A percentile compares a stretch with the other conserved stretches of the same genome.
These are phyloP conservation scores for Arothron firmamentum DNA, from an alignment of 2,113 vertebrate species.

Conservation along the genomic window DNA sequence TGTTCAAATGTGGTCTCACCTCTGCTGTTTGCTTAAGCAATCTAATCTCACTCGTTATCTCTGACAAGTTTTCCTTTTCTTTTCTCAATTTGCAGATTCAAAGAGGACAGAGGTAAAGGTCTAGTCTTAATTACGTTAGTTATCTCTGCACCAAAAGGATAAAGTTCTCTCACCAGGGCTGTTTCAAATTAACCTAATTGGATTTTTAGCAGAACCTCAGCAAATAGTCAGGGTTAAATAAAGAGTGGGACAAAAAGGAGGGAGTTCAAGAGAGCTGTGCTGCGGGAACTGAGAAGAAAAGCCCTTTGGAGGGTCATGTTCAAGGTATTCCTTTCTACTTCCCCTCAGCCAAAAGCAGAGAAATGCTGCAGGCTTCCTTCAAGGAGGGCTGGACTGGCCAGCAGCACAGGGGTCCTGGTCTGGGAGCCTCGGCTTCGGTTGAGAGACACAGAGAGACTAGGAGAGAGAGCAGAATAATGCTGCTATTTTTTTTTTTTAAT, in stretches of 20 bases:
- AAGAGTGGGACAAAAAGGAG: slow-evolving; percentile 56
- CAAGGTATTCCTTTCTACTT: slow-evolving; percentile 57
- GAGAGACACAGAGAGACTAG: slow-evolving; percentile 24
- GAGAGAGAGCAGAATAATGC: neutral
- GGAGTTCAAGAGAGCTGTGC: slow-evolving; percentile 45
- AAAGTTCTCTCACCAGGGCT: slow-evolving; percentile 67
- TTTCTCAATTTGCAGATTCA: slow-evolving; percentile 69
- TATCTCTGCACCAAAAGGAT: slow-evolving; percentile 73
- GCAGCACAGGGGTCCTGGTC: slow-evolving; percentile 30
- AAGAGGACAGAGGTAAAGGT: slow-evolving; percentile 59
- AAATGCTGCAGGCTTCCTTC: slow-evolving; percentile 51
- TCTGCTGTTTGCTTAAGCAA: slow-evolving; percentile 64
- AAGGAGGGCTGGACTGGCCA: slow-evolving; percentile 44
- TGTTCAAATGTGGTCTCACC: slow-evolving; percentile 51
- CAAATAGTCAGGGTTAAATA: slow-evolving; percentile 70
- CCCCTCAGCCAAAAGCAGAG: slow-evolving; percentile 61
- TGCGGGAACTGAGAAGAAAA: slow-evolving; percentile 52
- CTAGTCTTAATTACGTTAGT: slow-evolving; percentile 76
- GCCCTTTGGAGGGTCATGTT: slow-evolving; percentile 61
- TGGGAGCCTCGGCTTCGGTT: slow-evolving; percentile 32
- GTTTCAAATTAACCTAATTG: slow-evolving; percentile 77
- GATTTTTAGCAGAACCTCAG: slow-evolving; percentile 72
- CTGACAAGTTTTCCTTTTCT: slow-evolving; percentile 62
- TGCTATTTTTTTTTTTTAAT: neutral
- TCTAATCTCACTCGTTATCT: slow-evolving; percentile 73